A percentile compares a stretch with the other conserved stretches of the same genome.
phyloP scores from a whole-genome alignment of 2,797 vertebrate genomes.

The Aphelocoma californica region DNA sequence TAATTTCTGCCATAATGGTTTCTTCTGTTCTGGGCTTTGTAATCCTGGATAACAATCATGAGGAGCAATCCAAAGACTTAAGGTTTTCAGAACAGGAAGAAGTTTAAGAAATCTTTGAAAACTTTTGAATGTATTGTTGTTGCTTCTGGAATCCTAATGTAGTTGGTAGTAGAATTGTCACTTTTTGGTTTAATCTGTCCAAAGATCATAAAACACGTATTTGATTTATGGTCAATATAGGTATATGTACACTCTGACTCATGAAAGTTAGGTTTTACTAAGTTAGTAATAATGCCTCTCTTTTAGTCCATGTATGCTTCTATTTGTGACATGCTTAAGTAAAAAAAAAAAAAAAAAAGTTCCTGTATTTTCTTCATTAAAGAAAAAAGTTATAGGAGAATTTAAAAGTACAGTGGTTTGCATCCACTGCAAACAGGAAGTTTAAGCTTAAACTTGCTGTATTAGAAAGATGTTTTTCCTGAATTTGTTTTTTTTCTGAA shows the following conservation, averaged over 20 bases:
- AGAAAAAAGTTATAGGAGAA: not conserved
- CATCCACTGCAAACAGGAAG: not conserved
- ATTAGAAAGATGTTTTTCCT: not conserved
- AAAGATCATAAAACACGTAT: not conserved
- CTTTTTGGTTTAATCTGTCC: not conserved
- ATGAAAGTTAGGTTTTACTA: not conserved
- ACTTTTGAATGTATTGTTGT: not conserved
- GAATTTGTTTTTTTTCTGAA: not conserved
- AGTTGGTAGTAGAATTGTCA: not conserved
- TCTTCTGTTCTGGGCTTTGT: not conserved
- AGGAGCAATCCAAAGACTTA: not conserved
- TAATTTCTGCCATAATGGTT: not conserved
- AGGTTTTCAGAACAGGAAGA: not conserved
- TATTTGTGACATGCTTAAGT: not conserved
- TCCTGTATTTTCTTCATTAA: not conserved
- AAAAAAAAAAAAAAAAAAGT: not conserved
- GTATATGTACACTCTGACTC: not conserved
- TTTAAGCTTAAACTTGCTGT: not conserved
- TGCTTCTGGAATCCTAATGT: not conserved
- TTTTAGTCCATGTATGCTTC: not conserved
- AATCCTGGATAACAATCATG: not conserved
- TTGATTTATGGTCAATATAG: not conserved
- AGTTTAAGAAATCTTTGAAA: not conserved
- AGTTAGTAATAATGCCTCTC: not conserved
- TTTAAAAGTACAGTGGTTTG: not conserved